These are phyloP conservation scores for Phylloscopus trochiloides DNA, from an alignment of 2,113 vertebrate genomes.

Conservation along the genomic window DNA sequence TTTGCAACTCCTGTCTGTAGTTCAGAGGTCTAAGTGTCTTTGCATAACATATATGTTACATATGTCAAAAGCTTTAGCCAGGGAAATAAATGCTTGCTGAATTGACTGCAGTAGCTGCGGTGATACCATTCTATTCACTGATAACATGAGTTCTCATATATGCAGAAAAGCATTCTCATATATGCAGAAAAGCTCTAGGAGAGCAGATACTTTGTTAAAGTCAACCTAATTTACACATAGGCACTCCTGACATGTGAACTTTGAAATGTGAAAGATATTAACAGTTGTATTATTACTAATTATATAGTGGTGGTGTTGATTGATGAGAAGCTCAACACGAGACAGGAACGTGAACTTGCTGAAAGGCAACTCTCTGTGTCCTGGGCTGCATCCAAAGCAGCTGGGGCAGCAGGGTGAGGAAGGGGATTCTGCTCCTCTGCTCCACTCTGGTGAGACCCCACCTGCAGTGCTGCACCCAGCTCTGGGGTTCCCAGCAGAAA, in stretches of 20 bases:
- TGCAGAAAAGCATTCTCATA: not conserved
- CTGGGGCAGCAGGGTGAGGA: accelerated
- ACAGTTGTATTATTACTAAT: not conserved
- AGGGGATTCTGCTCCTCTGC: not conserved
- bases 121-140: not conserved
- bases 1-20: not conserved
- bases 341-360: not conserved
- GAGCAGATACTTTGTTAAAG: not conserved
- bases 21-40: not conserved
- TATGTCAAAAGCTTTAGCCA: not conserved
- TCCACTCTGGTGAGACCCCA: not conserved
- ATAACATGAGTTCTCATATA: not conserved
- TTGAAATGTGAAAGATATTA: not conserved
- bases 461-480: not conserved
- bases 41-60: not conserved
- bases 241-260: not conserved
- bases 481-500: not conserved
- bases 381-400: not conserved
- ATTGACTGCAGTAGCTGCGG: not conserved
- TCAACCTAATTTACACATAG: not conserved
- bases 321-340: not conserved
- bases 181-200: not conserved
- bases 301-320: not conserved
- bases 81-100: not conserved
- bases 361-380: accelerated